A percentile compares a stretch with the other conserved stretches of the same genome.
Conservation (phyloP, 2,888 invertebrate genomes). For the Leptodirus hochenwartii region DNA sequence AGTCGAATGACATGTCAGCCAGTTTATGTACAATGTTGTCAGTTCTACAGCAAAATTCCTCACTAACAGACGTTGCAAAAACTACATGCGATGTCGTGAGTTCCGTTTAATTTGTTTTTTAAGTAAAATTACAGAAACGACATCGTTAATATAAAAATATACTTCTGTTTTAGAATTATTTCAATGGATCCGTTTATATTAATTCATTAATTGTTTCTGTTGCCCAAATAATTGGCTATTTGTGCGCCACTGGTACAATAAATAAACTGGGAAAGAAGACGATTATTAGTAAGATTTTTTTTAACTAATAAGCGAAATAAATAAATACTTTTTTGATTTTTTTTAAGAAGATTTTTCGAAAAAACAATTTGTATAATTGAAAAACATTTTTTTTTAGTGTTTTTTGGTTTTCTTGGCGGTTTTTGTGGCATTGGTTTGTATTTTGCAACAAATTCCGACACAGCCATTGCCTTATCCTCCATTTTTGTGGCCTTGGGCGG, state of each 20-base stretch:
- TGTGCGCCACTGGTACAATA: conserved; percentile 37
- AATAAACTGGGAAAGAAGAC: conserved; percentile 32
- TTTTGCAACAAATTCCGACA: conserved; percentile 31
- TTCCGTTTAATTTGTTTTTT: too few species aligned
- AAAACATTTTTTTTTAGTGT: conserved; percentile 7
- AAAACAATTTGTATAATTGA: neutral
- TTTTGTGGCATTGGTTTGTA: conserved; percentile 33
- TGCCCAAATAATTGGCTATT: conserved; percentile 41
- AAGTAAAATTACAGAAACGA: too few species aligned
- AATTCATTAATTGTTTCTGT: conserved; percentile 48
- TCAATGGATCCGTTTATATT: conserved; percentile 33
- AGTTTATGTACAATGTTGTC: conserved; percentile 28
- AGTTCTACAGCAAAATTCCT: conserved; percentile 26
- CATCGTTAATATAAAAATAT: too few species aligned
- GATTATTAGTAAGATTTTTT: conserved; percentile 29
- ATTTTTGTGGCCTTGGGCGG: conserved; percentile 33
- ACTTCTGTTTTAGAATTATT: conserved; percentile 5
- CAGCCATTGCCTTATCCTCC: conserved; percentile 36
- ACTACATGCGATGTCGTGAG: too few species aligned
- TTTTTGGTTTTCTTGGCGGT: conserved; percentile 26
- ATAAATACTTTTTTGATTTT: too few species aligned
- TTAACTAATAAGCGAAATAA: too few species aligned
- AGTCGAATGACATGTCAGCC: conserved; percentile 20
- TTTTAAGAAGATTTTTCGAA: neutral
- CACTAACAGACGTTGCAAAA: conserved; percentile 13